Percentiles rank a stretch among this genome's conserved stretches.
Conservation (phyloP, 2,113 vertebrate species). For the Tachysurus vachellii region DNA sequence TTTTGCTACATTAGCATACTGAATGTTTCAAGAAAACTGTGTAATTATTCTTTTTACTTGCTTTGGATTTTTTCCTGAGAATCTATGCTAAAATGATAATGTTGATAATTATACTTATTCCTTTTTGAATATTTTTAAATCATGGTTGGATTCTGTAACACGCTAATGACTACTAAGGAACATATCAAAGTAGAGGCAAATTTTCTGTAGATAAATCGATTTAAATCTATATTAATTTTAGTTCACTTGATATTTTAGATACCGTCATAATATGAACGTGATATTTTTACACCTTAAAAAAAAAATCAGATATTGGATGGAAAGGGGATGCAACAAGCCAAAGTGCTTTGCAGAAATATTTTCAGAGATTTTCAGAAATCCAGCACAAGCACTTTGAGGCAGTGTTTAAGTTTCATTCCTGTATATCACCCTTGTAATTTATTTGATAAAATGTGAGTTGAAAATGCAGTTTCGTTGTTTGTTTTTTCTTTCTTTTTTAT, state of each 20-base stretch:
- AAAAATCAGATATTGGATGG: slow-evolving; percentile 41
- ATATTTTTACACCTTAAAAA: slow-evolving; percentile 30
- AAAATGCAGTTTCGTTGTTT: slow-evolving; percentile 20
- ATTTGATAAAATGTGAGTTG: slow-evolving; percentile 36
- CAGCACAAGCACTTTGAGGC: slow-evolving; percentile 77
- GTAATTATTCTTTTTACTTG: slow-evolving; percentile 51
- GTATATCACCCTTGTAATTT: slow-evolving; percentile 43
- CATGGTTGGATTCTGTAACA: slow-evolving; percentile 40
- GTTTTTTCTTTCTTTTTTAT: not conserved
- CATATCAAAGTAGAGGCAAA: slow-evolving; percentile 52
- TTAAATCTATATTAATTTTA: slow-evolving; percentile 64
- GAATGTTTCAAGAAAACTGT: slow-evolving; percentile 44
- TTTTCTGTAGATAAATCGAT: slow-evolving; percentile 60
- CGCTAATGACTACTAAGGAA: slow-evolving; percentile 46
- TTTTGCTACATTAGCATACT: slow-evolving; percentile 81
- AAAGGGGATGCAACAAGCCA: slow-evolving; percentile 41
- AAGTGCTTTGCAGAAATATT: slow-evolving; percentile 56
- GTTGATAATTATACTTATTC: slow-evolving; percentile 47
- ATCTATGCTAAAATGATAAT: slow-evolving; percentile 48
- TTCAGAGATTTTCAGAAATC: slow-evolving; percentile 53
- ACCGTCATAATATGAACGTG: slow-evolving; percentile 21
- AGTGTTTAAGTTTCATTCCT: slow-evolving; percentile 47
- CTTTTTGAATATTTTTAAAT: slow-evolving; percentile 36
- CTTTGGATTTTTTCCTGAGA: slow-evolving; percentile 41
- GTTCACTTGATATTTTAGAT: slow-evolving; percentile 62